These are phyloP conservation scores for Abrostola tripartita DNA, from an alignment of 2,888 invertebrate genomes.

Conservation along the genomic window DNA sequence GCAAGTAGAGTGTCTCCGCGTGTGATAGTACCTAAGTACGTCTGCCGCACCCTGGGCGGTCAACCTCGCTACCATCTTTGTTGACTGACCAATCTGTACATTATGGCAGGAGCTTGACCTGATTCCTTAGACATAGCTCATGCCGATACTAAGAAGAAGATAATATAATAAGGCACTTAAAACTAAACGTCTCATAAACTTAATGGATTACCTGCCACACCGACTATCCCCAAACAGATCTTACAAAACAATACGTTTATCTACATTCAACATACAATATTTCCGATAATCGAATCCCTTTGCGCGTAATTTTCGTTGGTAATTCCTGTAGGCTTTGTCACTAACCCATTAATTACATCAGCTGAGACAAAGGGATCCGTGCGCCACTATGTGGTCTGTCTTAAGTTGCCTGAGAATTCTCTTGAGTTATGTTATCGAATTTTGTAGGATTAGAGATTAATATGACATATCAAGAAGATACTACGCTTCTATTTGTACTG, in stretches of 20 bases:
- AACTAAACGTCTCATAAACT: too few relatives aligned
- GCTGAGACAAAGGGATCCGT: slow-evolving; percentile 3
- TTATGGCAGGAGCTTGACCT: too few relatives aligned
- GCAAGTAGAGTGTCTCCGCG: too few relatives aligned
- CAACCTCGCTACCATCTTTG: too few relatives aligned
- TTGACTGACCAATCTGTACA: too few relatives aligned
- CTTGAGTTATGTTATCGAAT: neutral
- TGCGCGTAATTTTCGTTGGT: slow-evolving; percentile 2
- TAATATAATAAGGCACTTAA: too few relatives aligned
- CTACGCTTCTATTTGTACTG: too few relatives aligned
- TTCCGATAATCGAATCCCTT: slow-evolving; percentile 8
- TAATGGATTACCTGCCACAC: too few relatives aligned
- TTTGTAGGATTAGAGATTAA: neutral
- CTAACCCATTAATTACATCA: slow-evolving; percentile 6
- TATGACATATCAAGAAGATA: neutral
- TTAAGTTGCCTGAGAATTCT: neutral
- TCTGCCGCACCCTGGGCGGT: too few relatives aligned
- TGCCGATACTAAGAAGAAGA: too few relatives aligned
- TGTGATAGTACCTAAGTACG: too few relatives aligned
- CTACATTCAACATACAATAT: neutral
- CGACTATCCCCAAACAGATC: neutral
- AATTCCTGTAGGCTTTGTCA: slow-evolving; percentile 2
- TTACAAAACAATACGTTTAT: neutral
- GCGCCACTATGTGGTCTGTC: neutral
- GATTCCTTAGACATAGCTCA: too few relatives aligned